A percentile compares a stretch with the other conserved stretches of the same genome.
Conservation (phyloP, 2,888 invertebrate genomes). For the Prenolepis imparis region DNA sequence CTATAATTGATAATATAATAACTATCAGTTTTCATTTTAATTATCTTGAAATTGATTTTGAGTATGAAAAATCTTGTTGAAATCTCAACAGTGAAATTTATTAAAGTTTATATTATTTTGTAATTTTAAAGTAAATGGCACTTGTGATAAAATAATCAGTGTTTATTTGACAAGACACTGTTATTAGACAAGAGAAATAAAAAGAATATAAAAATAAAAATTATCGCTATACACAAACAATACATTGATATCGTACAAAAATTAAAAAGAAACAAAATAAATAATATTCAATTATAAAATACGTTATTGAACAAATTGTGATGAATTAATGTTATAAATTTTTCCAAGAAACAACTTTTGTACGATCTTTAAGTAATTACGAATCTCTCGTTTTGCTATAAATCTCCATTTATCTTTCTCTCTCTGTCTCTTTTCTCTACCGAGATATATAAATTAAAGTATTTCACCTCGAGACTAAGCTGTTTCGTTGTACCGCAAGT, state of each 20-base stretch:
- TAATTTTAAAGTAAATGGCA: neutral
- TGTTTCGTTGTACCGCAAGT: slow-evolving; percentile 82
- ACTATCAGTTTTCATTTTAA: neutral
- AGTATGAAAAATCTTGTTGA: neutral
- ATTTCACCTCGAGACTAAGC: slow-evolving; percentile 86
- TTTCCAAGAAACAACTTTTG: neutral
- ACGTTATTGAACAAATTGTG: neutral
- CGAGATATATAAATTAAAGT: slow-evolving; percentile 33
- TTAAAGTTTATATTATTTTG: neutral
- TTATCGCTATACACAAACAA: neutral
- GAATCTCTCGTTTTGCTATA: too few relatives aligned
- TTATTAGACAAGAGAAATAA: neutral
- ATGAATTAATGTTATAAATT: neutral
- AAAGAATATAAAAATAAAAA: neutral
- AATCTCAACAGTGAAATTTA: neutral
- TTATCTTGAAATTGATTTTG: neutral
- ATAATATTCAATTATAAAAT: neutral
- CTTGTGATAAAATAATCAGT: too few relatives aligned
- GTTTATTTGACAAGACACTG: too few relatives aligned
- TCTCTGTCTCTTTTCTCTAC: neutral
- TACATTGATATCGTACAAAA: neutral
- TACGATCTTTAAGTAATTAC: neutral
- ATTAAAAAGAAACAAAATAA: neutral
- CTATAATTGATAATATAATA: neutral
- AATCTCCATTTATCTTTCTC: neutral